Base-by-base conservation (phyloP, 2,113 vertebrate species). In the Strix uralensis region DNA sequence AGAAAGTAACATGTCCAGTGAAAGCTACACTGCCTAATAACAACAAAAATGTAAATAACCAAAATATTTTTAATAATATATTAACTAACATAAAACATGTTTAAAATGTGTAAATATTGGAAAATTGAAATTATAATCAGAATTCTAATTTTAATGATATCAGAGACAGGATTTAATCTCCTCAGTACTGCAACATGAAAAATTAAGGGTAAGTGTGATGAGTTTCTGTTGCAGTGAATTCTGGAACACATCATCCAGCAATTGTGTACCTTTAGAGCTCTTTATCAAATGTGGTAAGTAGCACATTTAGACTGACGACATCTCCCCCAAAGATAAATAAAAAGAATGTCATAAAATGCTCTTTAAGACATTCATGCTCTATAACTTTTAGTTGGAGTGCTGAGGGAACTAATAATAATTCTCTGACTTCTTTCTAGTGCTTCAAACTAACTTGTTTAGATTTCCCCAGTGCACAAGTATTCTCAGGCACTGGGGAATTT, bases 361-460 rank as follows among this genome's bases (percentile, higher is more conserved):
- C 15, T 38, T 63, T 71, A 55, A 84, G 11, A 30, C 0, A 0
- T 78, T 7, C 8, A 29, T 25, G 17, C 7, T 66, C 17, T 13
- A 3, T 79, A 62, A 42, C 4, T 27, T 34, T 67, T 54, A 54
- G 4, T 42, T 80, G 10, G 7, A 75, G n/a, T 32, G 9, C 11
- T 40, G 15, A 71, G 13, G 15, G 12, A 93, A 58, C 1, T 25
- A 54, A 15, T 67, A 62, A 54, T 63, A 57, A 54, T 71, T 54
- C 21, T 44, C 80, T 49, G 23, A 4, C 4, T 7, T 49, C 34
- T 82, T 90, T 85, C n/a, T 67, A 29, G 4, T 55, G 3, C 19
- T 94, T 88, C 22, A 63, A 38, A 63, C 63, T 46, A 54, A 5
- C 21, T 54, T 42, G 20, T 58, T 79, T 42, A 22, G 9, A 54